phyloP scores from a whole-genome alignment of 1,140 invertebrate genomes.

The Dendroctonus ponderosae region DNA sequence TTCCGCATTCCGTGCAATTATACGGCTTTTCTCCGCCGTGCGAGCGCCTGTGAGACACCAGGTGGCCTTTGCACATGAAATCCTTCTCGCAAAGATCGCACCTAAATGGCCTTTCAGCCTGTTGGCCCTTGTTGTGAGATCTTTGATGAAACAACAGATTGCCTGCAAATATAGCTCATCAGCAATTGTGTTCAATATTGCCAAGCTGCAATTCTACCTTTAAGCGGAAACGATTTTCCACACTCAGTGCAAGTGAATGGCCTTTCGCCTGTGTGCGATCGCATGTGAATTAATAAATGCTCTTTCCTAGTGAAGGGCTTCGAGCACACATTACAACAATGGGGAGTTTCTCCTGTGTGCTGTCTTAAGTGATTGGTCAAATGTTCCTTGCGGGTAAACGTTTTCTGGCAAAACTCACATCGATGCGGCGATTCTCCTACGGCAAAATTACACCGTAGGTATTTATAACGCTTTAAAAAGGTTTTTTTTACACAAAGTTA shows the following conservation, averaged over 20 bases:
- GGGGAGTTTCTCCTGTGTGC: slow-evolving; percentile 70
- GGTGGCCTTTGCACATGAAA: slow-evolving; percentile 94
- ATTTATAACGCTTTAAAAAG: too few species aligned
- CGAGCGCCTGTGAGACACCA: slow-evolving; percentile 84
- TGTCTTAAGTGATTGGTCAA: slow-evolving; percentile 73
- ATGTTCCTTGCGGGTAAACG: slow-evolving; percentile 80
- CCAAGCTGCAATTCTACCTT: slow-evolving; percentile 52
- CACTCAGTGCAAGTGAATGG: slow-evolving; percentile 79
- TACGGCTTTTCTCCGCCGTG: slow-evolving; percentile 85
- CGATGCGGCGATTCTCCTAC: slow-evolving; percentile 77
- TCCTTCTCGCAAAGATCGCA: slow-evolving; percentile 96
- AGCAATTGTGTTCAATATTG: too few species aligned
- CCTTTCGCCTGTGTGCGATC: slow-evolving; percentile 85
- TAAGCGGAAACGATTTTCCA: slow-evolving; percentile 82
- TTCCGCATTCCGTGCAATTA: slow-evolving; percentile 71
- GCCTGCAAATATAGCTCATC: slow-evolving; percentile 4
- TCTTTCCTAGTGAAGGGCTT: slow-evolving; percentile 68
- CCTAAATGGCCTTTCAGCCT: slow-evolving; percentile 85
- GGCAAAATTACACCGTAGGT: slow-evolving; percentile 51
- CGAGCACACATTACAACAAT: slow-evolving; percentile 70
- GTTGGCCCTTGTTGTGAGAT: slow-evolving; percentile 84
- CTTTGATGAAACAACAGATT: slow-evolving; percentile 91
- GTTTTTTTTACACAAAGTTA: too few species aligned
- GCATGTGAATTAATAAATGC: slow-evolving; percentile 73
- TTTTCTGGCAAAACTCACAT: slow-evolving; percentile 79